Conservation (phyloP, 2,113 vertebrate species). For the Myotis lucifugus region DNA sequence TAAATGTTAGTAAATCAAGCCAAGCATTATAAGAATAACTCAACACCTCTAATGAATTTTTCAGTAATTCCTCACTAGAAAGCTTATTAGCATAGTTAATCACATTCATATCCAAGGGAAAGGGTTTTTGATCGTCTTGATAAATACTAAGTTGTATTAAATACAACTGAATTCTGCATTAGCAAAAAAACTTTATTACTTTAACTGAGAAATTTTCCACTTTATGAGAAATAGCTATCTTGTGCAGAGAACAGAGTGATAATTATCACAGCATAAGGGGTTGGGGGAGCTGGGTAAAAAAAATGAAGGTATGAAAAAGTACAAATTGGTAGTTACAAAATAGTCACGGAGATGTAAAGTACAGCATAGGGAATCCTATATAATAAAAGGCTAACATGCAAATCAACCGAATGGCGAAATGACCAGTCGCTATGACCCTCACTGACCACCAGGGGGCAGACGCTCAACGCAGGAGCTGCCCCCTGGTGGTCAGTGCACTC, state of each 20-base stretch:
- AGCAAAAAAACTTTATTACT: background rate
- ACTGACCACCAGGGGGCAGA: too few relatives aligned
- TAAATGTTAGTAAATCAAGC: background rate
- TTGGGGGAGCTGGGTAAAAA: background rate
- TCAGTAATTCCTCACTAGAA: background rate
- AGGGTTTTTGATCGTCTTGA: background rate
- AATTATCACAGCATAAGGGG: too few relatives aligned
- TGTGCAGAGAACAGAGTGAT: background rate
- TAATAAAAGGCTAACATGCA: too few relatives aligned
- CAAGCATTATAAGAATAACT: background rate
- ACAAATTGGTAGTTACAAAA: background rate
- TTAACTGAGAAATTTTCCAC: background rate
- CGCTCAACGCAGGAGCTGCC: too few relatives aligned
- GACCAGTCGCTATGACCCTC: too few relatives aligned
- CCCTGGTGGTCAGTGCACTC: too few relatives aligned
- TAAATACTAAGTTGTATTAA: background rate
- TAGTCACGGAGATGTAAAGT: background rate
- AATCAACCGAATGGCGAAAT: too few relatives aligned
- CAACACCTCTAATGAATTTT: background rate
- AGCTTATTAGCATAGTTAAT: background rate
- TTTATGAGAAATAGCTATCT: background rate
- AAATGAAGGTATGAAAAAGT: background rate
- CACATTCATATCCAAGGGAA: background rate
- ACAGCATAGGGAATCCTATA: background rate
- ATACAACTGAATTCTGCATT: background rate